Base-by-base conservation (phyloP, 1,140 invertebrate species). In the Psix sp. region DNA sequence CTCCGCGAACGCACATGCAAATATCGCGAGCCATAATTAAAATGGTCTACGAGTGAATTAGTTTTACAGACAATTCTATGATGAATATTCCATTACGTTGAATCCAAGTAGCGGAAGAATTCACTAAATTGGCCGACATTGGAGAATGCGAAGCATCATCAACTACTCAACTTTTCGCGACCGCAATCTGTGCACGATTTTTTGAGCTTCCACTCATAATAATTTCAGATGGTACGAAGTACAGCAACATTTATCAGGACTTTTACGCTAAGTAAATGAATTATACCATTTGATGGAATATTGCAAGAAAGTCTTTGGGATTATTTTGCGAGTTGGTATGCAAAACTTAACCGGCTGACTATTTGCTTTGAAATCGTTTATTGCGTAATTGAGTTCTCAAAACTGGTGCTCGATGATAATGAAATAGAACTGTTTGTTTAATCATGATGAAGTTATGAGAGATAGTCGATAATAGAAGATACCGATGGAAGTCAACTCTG, bases 251-350 rank as follows among this genome's bases (percentile, higher is more conserved):
- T 65, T 54, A 65, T 45, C 11, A 16, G 31, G 46, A 65, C 46
- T 33, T 38, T 46, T 54, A 9, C 15, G 11, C 46, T 65, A 65
- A 65, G 52, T 65, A 33, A 13, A 31, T n/a, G 24, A 43, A 65
- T 65, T 52, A 52, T 45, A 29, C 11, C 14, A 21, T 15, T 36
- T 17, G 10, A 18, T n/a, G 26, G 24, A 66, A 42, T 49, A 29
- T 56, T 57, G 24, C 14, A 56, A 42, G 17, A 20, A 10, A 20
- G 13, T 42, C 43, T 33, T 42, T 5, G 35, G 21, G 54, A 42
- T 49, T 57, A 49, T 57, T 66, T 66, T 46, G 49, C 17, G 24
- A 31, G 59, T 63, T 63, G 39, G 59, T 63, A 66, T 66, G 40
- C 62, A 66, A 40, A 66, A 38, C 39, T 33, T 48, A 11, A 21